These are phyloP conservation scores for Zosterops pallidus DNA, from an alignment of 2,113 vertebrate genomes.

Conservation along the genomic window DNA sequence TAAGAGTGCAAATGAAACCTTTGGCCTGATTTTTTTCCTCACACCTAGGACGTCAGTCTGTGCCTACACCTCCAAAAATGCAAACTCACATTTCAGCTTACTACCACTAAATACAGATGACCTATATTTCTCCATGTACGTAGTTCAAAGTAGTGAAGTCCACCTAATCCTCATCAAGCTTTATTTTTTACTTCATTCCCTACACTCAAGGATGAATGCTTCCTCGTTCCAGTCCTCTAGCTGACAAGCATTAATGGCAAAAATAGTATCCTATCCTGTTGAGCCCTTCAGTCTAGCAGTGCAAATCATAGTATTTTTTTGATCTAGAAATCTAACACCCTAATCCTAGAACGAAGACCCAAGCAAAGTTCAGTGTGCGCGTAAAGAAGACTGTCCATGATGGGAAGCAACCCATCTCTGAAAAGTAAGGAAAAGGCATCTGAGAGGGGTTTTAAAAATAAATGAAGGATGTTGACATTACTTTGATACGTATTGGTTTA, in stretches of 20 bases:
- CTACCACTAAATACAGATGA: neutral
- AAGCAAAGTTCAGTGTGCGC: neutral
- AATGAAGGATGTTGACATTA: neutral
- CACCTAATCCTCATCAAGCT: neutral
- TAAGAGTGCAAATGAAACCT: neutral
- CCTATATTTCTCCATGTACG: neutral
- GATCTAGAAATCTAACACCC: neutral
- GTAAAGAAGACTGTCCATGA: neutral
- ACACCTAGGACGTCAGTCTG: neutral
- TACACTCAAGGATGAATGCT: neutral
- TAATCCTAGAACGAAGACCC: neutral
- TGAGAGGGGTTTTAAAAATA: neutral
- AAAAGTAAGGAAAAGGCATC: neutral
- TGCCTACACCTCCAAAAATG: neutral
- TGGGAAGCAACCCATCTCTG: neutral
- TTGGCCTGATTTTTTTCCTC: neutral
- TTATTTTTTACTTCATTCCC: neutral
- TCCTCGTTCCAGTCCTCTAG: fast-evolving
- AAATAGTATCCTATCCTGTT: neutral
- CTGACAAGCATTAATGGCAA: neutral
- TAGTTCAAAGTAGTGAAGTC: neutral
- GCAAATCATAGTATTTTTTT: neutral
- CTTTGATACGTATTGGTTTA: neutral
- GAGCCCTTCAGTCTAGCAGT: neutral
- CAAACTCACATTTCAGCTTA: neutral